Evolutionary conservation across 2,113 vertebrate species (phyloP).

Genomic region (Vulpes lagopus): DNA sequence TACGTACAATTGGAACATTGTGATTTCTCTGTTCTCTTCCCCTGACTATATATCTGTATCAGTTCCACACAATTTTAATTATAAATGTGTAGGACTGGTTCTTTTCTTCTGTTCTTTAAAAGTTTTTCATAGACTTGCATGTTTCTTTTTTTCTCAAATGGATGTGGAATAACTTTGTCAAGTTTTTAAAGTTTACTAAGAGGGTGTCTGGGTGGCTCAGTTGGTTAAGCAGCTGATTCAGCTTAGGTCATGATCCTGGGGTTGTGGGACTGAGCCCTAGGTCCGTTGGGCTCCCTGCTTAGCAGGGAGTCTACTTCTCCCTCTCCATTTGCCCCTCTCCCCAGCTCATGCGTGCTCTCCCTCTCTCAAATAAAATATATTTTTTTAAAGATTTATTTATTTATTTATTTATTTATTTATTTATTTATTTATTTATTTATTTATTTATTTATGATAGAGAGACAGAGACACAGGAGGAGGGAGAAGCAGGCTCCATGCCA

Average conservation of each 20-base stretch:
- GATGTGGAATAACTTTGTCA: constrained; percentile 12
- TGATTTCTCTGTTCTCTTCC: not conserved
- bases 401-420: too few species aligned
- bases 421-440: too few species aligned
- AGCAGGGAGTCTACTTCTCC: not conserved
- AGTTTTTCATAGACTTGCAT: not conserved
- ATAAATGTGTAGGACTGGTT: not conserved
- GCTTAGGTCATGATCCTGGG: not conserved
- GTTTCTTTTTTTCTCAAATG: not conserved
- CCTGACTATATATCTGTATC: not conserved
- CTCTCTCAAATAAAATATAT: too few species aligned
- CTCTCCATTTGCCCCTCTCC: too few species aligned
- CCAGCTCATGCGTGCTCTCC: too few species aligned
- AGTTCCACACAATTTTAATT: constrained; percentile 3
- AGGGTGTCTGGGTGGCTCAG: not conserved
- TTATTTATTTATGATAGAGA: too few species aligned
- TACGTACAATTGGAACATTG: not conserved
- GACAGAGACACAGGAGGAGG: too few species aligned
- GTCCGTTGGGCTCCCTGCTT: not conserved
- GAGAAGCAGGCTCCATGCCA: too few species aligned
- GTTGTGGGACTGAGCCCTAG: not conserved
- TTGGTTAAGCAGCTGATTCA: not conserved
- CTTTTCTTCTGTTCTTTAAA: not conserved
- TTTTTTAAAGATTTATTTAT: too few species aligned
- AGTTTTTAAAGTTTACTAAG: not conserved